These are phyloP conservation scores for Zapus hudsonius DNA, from an alignment of 2,113 vertebrate genomes.

Conservation along the genomic window DNA sequence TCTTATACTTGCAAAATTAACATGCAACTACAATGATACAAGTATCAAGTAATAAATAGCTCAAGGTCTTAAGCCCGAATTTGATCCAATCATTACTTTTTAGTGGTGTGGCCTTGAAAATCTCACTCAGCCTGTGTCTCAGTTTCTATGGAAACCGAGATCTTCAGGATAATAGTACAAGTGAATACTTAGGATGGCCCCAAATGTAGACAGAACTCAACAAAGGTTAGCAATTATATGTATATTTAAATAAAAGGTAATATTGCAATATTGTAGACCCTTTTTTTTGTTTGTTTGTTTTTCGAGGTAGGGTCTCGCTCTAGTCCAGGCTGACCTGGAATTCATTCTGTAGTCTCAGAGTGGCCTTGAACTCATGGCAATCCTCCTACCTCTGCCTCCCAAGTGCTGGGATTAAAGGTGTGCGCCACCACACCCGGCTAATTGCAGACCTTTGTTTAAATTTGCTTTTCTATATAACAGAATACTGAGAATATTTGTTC, in stretches of 20 bases:
- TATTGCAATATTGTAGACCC: background rate
- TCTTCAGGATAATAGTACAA: background rate
- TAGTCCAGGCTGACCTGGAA: too few relatives aligned
- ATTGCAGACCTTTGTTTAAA: background rate
- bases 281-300: too few relatives aligned
- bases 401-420: too few relatives aligned
- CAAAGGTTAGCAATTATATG: background rate
- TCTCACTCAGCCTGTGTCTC: background rate
- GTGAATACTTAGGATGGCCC: background rate
- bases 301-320: too few relatives aligned
- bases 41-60: background rate
- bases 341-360: too few relatives aligned
- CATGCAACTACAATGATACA: background rate
- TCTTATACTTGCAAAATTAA: background rate
- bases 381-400: too few relatives aligned
- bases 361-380: too few relatives aligned
- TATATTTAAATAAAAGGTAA: conserved; percentile 13
- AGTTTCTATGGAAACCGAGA: conserved; percentile 9
- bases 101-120: background rate
- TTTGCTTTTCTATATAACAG: background rate
- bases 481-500: background rate
- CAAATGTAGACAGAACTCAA: background rate
- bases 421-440: too few relatives aligned
- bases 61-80: background rate
- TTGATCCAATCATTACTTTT: background rate